Conservation (phyloP, 1,140 invertebrate genomes). For the Pachyrhynchus sulphureomaculatus region DNA sequence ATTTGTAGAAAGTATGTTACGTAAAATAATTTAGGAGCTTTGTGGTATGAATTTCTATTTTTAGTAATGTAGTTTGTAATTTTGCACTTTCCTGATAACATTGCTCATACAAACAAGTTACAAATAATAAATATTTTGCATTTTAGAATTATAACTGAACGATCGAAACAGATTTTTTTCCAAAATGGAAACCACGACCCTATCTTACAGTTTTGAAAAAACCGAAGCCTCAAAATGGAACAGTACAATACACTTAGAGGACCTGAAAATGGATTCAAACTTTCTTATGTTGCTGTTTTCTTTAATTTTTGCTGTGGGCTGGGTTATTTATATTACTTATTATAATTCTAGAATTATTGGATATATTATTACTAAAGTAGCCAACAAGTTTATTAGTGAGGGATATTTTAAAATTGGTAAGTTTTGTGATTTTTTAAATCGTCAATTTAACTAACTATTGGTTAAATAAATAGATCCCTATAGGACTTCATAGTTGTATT, state of each 20-base stretch:
- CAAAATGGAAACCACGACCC: conserved; percentile 8
- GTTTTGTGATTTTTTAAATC: too few species aligned
- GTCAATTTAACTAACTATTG: conserved; percentile 23
- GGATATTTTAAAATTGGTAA: conserved; percentile 90
- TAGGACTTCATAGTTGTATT: too few species aligned
- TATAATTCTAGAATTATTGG: conserved; percentile 93
- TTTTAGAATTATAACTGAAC: too few species aligned
- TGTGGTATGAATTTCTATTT: too few species aligned
- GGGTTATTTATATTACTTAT: conserved; percentile 93
- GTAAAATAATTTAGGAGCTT: too few species aligned
- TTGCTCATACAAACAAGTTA: too few species aligned
- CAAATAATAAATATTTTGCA: too few species aligned
- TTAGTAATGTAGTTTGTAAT: too few species aligned
- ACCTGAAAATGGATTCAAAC: conserved; percentile 80
- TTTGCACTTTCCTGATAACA: too few species aligned
- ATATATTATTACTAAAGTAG: conserved; percentile 83
- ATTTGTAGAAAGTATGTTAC: too few species aligned
- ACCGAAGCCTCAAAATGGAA: conserved; percentile 38
- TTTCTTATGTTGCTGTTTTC: conserved; percentile 79
- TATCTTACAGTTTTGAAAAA: conserved; percentile 27
- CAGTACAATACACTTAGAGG: conserved; percentile 39
- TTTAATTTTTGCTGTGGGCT: conserved; percentile 75
- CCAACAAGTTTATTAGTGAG: conserved; percentile 82
- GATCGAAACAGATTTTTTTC: too few species aligned
- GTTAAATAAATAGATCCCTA: too few species aligned